Evolutionary conservation across 2,797 vertebrate genomes (phyloP), one percentile per base, ranked within the genome.

Genomic region (Acanthopagrus latus): DNA sequence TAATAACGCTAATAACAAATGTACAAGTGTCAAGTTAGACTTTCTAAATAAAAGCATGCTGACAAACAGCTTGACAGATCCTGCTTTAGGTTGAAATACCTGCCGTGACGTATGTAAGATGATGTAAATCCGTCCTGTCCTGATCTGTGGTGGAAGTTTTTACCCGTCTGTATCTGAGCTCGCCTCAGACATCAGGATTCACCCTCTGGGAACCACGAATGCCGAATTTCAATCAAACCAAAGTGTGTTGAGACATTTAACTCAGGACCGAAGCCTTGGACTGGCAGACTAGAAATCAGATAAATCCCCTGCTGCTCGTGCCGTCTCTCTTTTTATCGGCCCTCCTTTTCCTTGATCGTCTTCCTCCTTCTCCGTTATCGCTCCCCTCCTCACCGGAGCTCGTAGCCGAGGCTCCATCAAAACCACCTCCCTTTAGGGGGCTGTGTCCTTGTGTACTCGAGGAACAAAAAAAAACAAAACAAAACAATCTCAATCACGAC

Each of bases 391-490:
- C 50, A 4, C 44, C 64, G 57, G 11, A 71, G 41, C 50, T 76
- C 56, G 14, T 55, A 62, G 76, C 69, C 71, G 64, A 74, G 50
- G 56, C 47, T 76, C 51, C 62, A 64, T 83, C 76, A 29, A 33
- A 65, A 56, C 66, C 57, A 16, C 29, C 2, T 38, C 81, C 76
- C 83, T 77, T 77, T 10, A 55, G 77, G 75, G 29, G 46, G 47
- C 43, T 52, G 68, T 82, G 83, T 85, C 85, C 82, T 88, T 80
- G 78, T 52, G 41, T 73, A 48, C 44, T 54, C 48, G n/a, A 60
- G 20, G 1, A 64, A 54, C 73, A 76, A 64, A 10, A 17, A 64
- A 25, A 43, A 27, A 38, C 17, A 43, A 23, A 2, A 62, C 27
- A 74, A 71, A 72, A 75, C 72, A 72, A 73, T 73, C 71, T 83